Base-by-base conservation (phyloP, 1,140 invertebrate genomes). In the Leptopilina clavipes region DNA sequence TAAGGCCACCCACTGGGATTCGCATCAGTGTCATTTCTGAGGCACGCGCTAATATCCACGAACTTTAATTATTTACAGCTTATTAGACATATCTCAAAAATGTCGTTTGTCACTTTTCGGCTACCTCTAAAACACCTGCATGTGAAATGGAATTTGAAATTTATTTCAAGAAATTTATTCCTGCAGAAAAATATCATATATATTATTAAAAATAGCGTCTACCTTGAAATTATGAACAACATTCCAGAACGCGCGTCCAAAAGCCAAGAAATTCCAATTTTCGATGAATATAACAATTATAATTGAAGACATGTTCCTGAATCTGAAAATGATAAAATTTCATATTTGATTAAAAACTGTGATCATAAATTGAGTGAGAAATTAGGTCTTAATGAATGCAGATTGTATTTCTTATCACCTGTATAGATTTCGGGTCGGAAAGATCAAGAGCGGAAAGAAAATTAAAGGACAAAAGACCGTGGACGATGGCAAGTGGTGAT, bases 381-480 rank as follows among this genome's bases (percentile, higher is more conserved):
- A 31, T 31, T 31, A 31, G 5, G 25, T 5, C n/a, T 14, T 48
- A 48, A 12, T n/a, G 44, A 48, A 48, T 48, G 44, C 9, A n/a
- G 44, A 17, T 54, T 9, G 52, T 65, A 9, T 31, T 14, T 31
- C 22, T 65, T 31, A 65, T 65, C 56, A 65, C 10, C 22, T 65
- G 22, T 3, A 14, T 65, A 19, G 14, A 8, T 54, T 19, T n/a
- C 7, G 22, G 14, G 22, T n/a, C 56, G 56, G 56, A 31, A 65
- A 12, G 25, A 65, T 65, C 56, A 65, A 65, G 56, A 5, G 56
- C 56, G 56, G 56, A 7, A 65, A 65, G 56, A 65, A 65, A 65
- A 65, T 65, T 19, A 65, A 31, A 65, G 56, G 54, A 31, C 22
- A 65, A 31, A 65, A 65, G 12, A 31, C 3, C 18, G 3, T 65